Evolutionary conservation across 2,113 vertebrate genomes (phyloP).

Genomic region (Nicator chloris): DNA sequence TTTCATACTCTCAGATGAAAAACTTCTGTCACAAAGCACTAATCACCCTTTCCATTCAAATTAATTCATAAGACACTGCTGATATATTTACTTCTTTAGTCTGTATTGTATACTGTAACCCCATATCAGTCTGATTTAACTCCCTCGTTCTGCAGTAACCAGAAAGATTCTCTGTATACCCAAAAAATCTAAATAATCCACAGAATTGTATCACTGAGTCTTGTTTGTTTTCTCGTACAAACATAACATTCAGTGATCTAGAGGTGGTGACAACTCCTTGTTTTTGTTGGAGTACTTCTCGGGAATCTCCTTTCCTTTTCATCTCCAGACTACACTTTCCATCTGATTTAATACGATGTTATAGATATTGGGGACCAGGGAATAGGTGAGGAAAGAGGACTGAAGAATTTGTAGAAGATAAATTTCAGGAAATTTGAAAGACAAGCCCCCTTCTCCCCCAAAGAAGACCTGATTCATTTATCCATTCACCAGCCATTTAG

Average conservation of each 20-base stretch:
- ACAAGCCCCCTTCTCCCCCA: neutral
- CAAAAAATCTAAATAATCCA: neutral
- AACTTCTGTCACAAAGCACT: neutral
- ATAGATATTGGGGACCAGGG: neutral
- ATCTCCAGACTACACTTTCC: neutral
- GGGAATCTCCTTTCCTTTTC: neutral
- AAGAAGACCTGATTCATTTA: neutral
- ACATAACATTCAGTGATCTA: neutral
- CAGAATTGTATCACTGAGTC: neutral
- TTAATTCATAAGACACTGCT: neutral
- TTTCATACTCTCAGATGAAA: neutral
- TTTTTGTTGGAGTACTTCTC: neutral
- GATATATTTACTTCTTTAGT: neutral
- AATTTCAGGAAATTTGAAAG: neutral
- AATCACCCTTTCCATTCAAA: neutral
- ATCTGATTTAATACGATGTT: neutral
- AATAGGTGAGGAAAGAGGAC: fast-evolving
- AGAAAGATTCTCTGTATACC: neutral
- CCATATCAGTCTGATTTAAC: neutral
- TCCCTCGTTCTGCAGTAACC: neutral
- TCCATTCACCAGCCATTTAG: neutral
- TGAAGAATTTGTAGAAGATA: neutral
- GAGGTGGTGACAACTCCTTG: neutral
- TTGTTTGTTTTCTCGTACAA: neutral
- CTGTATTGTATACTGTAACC: neutral